Evolutionary conservation across 2,113 vertebrate species (phyloP).

Genomic region (Bujurquina vittata): DNA sequence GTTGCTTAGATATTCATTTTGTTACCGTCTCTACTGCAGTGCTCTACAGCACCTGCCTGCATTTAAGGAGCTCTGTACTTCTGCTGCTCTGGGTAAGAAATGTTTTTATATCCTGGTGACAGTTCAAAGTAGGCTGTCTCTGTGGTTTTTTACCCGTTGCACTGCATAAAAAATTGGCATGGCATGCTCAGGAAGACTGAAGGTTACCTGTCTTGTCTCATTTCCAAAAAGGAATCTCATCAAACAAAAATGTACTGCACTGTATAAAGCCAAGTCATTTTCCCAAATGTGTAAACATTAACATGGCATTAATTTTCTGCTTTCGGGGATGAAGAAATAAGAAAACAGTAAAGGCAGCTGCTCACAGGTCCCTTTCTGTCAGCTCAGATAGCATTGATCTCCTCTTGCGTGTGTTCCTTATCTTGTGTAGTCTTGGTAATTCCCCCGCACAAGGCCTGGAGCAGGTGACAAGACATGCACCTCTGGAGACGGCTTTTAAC

Average conservation of each 20-base stretch:
- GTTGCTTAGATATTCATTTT: conserved; percentile 32
- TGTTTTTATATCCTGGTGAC: conserved; percentile 23
- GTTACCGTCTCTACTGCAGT: background rate
- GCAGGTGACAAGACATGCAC: conserved; percentile 35
- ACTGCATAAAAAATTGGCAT: background rate
- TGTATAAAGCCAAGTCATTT: conserved; percentile 13
- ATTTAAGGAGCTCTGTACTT: conserved; percentile 18
- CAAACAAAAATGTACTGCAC: background rate
- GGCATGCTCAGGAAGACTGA: background rate
- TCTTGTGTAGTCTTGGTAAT: conserved; percentile 43
- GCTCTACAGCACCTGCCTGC: background rate
- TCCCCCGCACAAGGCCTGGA: background rate
- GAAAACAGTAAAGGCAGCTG: conserved; percentile 37
- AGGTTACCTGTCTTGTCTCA: background rate
- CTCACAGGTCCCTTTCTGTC: conserved; percentile 30
- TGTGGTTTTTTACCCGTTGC: background rate
- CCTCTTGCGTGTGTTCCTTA: conserved; percentile 64
- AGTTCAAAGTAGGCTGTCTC: conserved; percentile 32
- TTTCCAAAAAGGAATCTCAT: conserved; percentile 42
- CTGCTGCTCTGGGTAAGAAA: background rate
- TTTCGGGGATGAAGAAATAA: conserved; percentile 38
- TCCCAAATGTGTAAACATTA: conserved; percentile 47
- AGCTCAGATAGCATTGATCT: conserved; percentile 65
- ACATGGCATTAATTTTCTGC: conserved; percentile 58
- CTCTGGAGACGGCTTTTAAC: conserved; percentile 36